Evolutionary conservation across 2,888 invertebrate genomes (phyloP).

Genomic region (Aspidapion aeneum): DNA sequence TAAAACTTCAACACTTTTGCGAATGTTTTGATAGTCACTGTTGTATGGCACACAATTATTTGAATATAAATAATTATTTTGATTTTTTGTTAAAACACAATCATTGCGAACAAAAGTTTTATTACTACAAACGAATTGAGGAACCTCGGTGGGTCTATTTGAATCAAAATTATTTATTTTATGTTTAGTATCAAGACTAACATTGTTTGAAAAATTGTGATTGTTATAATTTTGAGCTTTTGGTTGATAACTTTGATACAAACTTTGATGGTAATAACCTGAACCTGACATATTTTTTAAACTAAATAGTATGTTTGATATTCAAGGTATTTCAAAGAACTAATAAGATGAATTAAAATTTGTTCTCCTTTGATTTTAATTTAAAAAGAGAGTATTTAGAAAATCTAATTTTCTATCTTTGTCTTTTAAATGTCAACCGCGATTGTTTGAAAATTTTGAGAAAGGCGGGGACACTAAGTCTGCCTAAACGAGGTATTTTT

Average conservation of each 20-base stretch:
- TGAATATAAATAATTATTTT: too few species aligned
- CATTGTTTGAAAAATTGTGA: not conserved
- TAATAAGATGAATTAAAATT: not conserved
- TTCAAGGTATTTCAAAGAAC: not conserved
- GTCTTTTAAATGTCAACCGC: not conserved
- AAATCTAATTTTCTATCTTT: not conserved
- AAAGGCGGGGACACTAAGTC: not conserved
- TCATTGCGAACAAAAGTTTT: too few species aligned
- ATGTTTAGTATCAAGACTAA: not conserved
- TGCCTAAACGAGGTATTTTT: not conserved
- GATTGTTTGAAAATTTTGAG: not conserved
- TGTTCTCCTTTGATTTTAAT: not conserved
- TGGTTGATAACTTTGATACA: not conserved
- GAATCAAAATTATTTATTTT: not conserved
- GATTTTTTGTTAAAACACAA: too few species aligned
- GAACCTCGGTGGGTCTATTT: not conserved
- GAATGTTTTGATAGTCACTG: too few species aligned
- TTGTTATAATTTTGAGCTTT: not conserved
- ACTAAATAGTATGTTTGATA: too few species aligned
- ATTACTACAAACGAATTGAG: not conserved
- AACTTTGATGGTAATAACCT: not conserved
- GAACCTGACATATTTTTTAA: too few species aligned
- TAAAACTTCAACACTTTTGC: too few species aligned
- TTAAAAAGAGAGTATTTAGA: not conserved
- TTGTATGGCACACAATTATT: too few species aligned